Base-by-base conservation (phyloP, 2,797 vertebrate genomes). In the Crenichthys baileyi region DNA sequence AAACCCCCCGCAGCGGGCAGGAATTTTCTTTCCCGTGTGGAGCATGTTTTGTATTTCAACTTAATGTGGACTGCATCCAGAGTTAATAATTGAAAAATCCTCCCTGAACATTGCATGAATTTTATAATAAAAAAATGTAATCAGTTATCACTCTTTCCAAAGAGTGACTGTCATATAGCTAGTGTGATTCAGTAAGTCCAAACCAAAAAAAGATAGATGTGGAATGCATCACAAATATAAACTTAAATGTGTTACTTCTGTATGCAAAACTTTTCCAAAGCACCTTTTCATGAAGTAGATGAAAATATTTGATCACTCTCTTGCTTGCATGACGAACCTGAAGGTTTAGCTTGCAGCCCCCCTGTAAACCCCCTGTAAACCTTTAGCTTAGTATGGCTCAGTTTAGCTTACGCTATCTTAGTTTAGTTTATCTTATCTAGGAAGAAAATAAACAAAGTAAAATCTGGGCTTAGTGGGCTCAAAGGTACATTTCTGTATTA, bases 331-430 rank as follows among this genome's bases (percentile, higher is more conserved):
- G 18, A 16, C 26, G n/a, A 60, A 60, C 26, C 1, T 26, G 58
- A 63, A 2, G 4, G 9, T 67, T 67, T 70, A 76, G 41, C 75
- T 83, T 85, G 79, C 76, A 36, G 39, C 61, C 44, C 74, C 70
- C n/a, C 9, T 15, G 36, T 4, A 36, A n/a, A n/a, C n/a, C n/a
- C n/a, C n/a, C n/a, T n/a, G n/a, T n/a, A n/a, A 36, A 36, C 36
- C 36, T 58, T 56, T 26, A 44, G 39, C 15, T 4, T 9, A 58
- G 7, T 26, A 13, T 56, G 2, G 20, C 53, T 73, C 26, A 56
- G 53, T 36, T 73, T n/a, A 73, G 13, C 24, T 41, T 73, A 26
- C 11, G 41, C 22, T 41, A 56, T 7, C 15, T 29, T 22, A n/a
- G 20, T 36, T 20, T 73, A n/a, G 24, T 18, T 73, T 73, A 60